phyloP scores from a whole-genome alignment of 2,888 invertebrate genomes.

The Euplexia lucipara region DNA sequence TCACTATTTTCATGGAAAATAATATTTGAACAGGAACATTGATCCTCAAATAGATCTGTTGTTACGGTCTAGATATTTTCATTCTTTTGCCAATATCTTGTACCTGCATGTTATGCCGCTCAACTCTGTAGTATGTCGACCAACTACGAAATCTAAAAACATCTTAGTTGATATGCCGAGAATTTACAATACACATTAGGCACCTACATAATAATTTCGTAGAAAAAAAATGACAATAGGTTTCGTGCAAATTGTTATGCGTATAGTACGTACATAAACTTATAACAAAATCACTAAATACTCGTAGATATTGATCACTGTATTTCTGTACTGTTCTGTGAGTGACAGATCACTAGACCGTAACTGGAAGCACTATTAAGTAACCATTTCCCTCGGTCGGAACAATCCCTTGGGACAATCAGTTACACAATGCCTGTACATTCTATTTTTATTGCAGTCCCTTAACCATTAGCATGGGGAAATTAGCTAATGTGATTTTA shows the following conservation, averaged over 20 bases:
- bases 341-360: constrained; percentile 54
- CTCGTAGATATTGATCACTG: constrained; percentile 39
- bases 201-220: too few relatives aligned
- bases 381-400: constrained; percentile 50
- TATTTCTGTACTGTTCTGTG: constrained; percentile 37
- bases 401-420: constrained; percentile 43
- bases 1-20: constrained; percentile 73
- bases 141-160: not conserved
- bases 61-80: constrained; percentile 40
- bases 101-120: not conserved
- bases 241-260: not conserved
- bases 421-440: constrained; percentile 45
- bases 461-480: constrained; percentile 33
- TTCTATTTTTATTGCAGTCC: constrained; percentile 52
- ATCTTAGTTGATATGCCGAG: too few relatives aligned
- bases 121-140: not conserved
- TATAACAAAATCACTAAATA: constrained; percentile 17
- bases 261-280: not conserved
- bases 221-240: too few relatives aligned
- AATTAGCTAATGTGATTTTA: constrained; percentile 49
- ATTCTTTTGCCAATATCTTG: constrained; percentile 25
- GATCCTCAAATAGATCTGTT: constrained; percentile 61
- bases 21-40: constrained; percentile 72
- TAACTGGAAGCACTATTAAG: constrained; percentile 47
- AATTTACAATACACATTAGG: too few relatives aligned